Conservation (phyloP, 1,140 invertebrate species). For the Artemia franciscana region DNA sequence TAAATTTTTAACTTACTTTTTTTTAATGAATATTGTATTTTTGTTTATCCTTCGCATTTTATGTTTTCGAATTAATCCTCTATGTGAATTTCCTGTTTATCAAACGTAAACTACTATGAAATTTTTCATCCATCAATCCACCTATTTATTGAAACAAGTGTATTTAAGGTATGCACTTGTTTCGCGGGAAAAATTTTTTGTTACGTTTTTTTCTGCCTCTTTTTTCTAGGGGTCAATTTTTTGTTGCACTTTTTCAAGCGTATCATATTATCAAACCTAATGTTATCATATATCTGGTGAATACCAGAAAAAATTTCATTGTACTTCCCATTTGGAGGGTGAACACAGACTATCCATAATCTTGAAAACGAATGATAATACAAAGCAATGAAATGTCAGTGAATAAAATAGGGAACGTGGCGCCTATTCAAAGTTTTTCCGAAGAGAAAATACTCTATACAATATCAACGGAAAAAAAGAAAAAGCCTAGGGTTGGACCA, state of each 20-base stretch:
- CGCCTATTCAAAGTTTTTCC: neutral
- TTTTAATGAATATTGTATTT: no score
- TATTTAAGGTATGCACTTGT: neutral
- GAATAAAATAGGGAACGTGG: neutral
- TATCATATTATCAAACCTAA: neutral
- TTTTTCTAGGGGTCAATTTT: neutral
- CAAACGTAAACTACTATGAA: no score
- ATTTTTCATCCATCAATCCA: no score
- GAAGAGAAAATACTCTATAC: neutral
- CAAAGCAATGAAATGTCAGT: neutral
- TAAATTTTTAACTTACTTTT: no score
- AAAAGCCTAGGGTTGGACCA: neutral
- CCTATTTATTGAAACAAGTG: no score
- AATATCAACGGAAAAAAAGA: neutral
- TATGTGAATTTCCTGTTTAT: no score
- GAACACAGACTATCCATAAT: neutral
- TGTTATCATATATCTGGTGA: neutral
- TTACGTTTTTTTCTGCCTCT: neutral
- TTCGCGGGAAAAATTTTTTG: neutral
- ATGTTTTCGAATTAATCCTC: no score
- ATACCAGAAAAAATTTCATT: neutral
- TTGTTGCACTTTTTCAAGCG: neutral
- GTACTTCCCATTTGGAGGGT: neutral
- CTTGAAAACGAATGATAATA: neutral
- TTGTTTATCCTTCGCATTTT: no score